Conservation (phyloP, 2,888 invertebrate species). For the Xiphydria camelus region DNA sequence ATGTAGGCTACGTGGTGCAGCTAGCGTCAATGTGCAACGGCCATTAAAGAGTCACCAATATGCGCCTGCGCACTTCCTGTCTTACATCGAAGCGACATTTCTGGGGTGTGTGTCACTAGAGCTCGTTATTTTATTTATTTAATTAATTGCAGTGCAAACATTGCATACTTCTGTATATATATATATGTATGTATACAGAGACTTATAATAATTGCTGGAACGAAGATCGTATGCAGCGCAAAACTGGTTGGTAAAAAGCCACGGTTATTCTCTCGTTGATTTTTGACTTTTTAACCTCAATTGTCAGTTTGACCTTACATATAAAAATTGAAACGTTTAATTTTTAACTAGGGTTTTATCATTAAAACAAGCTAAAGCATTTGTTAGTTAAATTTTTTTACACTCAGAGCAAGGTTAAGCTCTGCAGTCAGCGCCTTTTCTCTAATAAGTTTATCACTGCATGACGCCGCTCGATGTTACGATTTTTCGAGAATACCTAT, state of each 20-base stretch:
- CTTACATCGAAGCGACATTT: constrained; percentile 19
- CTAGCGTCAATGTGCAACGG: no score
- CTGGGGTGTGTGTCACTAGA: constrained; percentile 15
- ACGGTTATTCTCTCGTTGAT: constrained; percentile 1
- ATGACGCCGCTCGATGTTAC: neutral
- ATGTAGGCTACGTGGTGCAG: no score
- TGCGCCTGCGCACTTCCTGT: constrained; percentile 7
- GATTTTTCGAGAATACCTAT: no score
- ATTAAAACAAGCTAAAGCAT: neutral
- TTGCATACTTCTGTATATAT: constrained; percentile 14
- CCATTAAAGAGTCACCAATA: no score
- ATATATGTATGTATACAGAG: constrained; percentile 10
- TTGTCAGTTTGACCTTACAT: constrained; percentile 4
- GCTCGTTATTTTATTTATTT: constrained; percentile 14
- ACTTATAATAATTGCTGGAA: constrained; percentile 17
- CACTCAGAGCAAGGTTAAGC: neutral
- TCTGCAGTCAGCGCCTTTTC: neutral
- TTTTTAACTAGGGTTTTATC: neutral
- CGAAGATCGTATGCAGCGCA: constrained; percentile 12
- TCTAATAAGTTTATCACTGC: neutral
- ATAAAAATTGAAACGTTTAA: neutral
- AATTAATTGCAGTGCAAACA: neutral
- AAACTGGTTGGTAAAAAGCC: constrained; percentile 24
- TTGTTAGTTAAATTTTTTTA: neutral
- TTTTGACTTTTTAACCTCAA: constrained; percentile 23